These are phyloP conservation scores for Agrilus planipennis DNA, from an alignment of 1,140 invertebrate genomes.

Conservation along the genomic window DNA sequence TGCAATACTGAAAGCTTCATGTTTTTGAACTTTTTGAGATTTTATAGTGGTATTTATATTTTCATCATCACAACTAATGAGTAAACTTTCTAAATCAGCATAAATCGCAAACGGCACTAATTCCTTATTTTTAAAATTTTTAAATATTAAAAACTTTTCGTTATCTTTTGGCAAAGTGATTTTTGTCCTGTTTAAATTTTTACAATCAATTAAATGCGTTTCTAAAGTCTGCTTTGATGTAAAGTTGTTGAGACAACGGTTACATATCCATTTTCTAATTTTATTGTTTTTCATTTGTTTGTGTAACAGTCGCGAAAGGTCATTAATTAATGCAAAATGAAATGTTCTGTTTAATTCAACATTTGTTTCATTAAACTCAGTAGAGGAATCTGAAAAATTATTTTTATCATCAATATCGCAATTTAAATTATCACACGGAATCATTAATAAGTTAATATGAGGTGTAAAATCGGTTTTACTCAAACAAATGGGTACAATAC, in stretches of 20 bases:
- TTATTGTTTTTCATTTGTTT: constrained; percentile 9
- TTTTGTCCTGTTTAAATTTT: constrained; percentile 10
- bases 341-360: background rate
- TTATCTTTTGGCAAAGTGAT: constrained; percentile 15
- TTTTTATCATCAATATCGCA: too few species aligned
- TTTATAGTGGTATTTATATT: constrained; percentile 5
- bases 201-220: constrained; percentile 14
- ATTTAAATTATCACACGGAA: too few species aligned
- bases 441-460: too few species aligned
- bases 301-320: constrained; percentile 13
- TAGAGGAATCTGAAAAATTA: too few species aligned
- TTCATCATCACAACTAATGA: background rate
- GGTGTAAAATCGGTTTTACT: too few species aligned
- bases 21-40: constrained; percentile 22
- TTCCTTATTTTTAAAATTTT: constrained; percentile 20
- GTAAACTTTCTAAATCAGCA: constrained; percentile 29
- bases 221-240: constrained; percentile 7
- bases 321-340: constrained; percentile 15
- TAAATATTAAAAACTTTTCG: constrained; percentile 18
- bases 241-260: constrained; percentile 19
- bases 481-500: too few species aligned
- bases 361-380: background rate
- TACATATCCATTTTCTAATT: constrained; percentile 16
- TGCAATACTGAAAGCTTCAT: constrained; percentile 20
- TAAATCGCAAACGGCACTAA: constrained; percentile 27